Conservation (phyloP, 1,140 invertebrate species). For the Drosophila oshimai region DNA sequence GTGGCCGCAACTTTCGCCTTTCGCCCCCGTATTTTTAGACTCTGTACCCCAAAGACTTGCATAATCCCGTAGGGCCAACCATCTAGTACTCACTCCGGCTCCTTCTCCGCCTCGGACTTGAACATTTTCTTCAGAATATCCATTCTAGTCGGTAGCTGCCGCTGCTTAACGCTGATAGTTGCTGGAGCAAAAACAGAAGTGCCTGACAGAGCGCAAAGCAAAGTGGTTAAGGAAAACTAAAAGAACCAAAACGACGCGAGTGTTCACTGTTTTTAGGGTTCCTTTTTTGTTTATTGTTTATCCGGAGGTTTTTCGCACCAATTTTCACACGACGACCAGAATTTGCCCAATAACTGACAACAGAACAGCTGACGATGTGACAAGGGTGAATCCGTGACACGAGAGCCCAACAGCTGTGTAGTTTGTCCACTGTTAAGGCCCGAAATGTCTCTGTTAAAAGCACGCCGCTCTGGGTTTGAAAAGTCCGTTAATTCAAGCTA, state of each 20-base stretch:
- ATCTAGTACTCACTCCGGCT: constrained; percentile 63
- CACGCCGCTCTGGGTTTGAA: neutral
- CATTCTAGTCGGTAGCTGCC: constrained; percentile 38
- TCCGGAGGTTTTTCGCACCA: constrained; percentile 19
- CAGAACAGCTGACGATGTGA: constrained; percentile 13
- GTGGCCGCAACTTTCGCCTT: neutral
- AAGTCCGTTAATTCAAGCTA: neutral
- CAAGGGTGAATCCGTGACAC: neutral
- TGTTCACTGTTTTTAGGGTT: constrained; percentile 18
- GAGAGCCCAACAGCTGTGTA: neutral
- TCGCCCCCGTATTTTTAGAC: constrained; percentile 2
- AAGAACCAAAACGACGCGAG: constrained; percentile 73
- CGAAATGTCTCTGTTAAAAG: neutral
- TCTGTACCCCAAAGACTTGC: constrained; percentile 3
- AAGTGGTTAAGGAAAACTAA: constrained; percentile 63
- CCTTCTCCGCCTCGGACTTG: constrained; percentile 61
- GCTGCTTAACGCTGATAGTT: constrained; percentile 3
- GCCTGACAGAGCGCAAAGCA: constrained; percentile 39
- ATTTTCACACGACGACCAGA: constrained; percentile 28
- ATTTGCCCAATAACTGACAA: constrained; percentile 28
- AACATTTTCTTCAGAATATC: constrained; percentile 82
- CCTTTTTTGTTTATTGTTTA: constrained; percentile 32
- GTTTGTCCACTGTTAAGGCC: too few species aligned
- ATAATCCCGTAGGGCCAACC: neutral
- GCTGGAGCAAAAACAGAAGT: constrained; percentile 9